phyloP scores from a whole-genome alignment of 2,888 invertebrate species.

The Acronicta alni region DNA sequence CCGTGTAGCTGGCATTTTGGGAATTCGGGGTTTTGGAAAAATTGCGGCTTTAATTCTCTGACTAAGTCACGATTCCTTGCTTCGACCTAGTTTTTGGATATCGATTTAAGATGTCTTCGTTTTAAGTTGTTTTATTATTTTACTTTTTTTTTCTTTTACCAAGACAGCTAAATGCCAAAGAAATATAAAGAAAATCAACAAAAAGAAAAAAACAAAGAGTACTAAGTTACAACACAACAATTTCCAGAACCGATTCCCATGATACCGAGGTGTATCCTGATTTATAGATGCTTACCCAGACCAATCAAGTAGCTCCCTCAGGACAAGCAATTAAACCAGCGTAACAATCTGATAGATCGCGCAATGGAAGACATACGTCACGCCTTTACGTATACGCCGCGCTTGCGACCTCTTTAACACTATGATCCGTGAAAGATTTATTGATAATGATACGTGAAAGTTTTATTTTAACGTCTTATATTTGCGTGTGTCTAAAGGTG shows the following conservation, averaged over 20 bases:
- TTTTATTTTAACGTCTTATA: too few species aligned
- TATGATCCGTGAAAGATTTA: too few species aligned
- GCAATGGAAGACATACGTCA: slow-evolving; percentile 1
- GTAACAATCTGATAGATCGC: slow-evolving; percentile 21
- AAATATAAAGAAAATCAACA: too few species aligned
- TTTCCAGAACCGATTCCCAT: slow-evolving; percentile 7
- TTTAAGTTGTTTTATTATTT: too few species aligned
- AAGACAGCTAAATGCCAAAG: too few species aligned
- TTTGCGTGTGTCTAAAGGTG: too few species aligned
- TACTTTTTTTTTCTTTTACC: too few species aligned
- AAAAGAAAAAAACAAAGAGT: too few species aligned
- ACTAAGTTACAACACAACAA: not conserved
- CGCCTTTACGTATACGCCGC: not conserved
- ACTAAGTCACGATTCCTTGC: too few species aligned
- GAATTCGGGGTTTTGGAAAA: slow-evolving; percentile 14
- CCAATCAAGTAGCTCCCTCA: slow-evolving; percentile 33
- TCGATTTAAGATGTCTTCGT: too few species aligned
- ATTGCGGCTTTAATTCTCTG: not conserved
- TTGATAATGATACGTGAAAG: too few species aligned
- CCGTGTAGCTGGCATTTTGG: slow-evolving; percentile 26
- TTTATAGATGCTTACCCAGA: slow-evolving; percentile 37
- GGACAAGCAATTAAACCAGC: slow-evolving; percentile 39
- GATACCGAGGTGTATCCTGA: slow-evolving; percentile 23
- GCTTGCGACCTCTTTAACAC: not conserved
- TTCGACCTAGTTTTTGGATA: too few species aligned